Conservation (phyloP, 2,113 vertebrate genomes). For the Lagopus muta region DNA sequence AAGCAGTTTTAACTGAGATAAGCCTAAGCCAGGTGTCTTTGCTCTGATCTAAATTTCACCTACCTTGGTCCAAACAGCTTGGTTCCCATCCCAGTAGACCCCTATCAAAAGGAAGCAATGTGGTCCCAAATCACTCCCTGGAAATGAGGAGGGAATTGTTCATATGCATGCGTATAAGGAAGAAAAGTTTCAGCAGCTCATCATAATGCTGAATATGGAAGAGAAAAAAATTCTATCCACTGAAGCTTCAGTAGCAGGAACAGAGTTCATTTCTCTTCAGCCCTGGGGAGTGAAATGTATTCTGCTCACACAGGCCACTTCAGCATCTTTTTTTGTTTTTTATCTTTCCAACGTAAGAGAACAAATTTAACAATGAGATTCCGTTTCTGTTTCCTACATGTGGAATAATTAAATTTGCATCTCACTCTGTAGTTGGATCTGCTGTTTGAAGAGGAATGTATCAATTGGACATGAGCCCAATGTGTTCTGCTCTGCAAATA, state of each 20-base stretch:
- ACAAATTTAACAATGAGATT: conserved; percentile 84
- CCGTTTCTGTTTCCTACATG: conserved; percentile 79
- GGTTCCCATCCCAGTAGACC: not conserved
- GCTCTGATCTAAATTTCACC: not conserved
- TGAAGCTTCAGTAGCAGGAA: conserved; percentile 47
- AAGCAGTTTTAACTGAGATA: not conserved
- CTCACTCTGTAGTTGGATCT: conserved; percentile 70
- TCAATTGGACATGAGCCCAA: conserved; percentile 80
- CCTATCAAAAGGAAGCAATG: not conserved
- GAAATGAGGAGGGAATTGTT: not conserved
- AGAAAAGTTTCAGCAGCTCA: conserved; percentile 27
- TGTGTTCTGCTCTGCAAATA: conserved; percentile 76
- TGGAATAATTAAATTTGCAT: conserved; percentile 85
- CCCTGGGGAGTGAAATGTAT: conserved; percentile 74
- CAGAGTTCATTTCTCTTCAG: conserved; percentile 60
- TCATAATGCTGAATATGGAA: not conserved
- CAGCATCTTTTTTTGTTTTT: conserved; percentile 75
- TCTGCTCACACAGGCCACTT: conserved; percentile 78
- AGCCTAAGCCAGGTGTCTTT: not conserved
- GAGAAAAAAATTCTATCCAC: conserved; percentile 1
- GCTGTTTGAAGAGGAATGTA: conserved; percentile 78
- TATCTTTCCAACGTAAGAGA: conserved; percentile 76
- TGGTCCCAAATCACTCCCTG: not conserved
- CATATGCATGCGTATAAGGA: not conserved
- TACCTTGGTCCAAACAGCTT: rapidly evolving